Evolutionary conservation across 1,140 invertebrate species (phyloP).

Genomic region (Asbolus verrucosus): DNA sequence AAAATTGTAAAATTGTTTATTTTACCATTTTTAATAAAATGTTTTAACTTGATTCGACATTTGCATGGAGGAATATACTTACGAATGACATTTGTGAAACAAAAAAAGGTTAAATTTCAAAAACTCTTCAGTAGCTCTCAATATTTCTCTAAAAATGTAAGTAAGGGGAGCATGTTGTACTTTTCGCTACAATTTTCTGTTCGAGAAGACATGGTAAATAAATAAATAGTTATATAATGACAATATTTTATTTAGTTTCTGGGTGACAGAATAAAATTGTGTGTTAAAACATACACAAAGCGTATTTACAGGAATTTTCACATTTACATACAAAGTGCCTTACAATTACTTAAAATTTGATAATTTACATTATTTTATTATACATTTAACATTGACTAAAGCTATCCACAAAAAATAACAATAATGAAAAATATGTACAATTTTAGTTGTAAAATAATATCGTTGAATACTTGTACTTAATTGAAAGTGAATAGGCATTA

Average conservation of each 20-base stretch:
- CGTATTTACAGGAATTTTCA: conserved; percentile 47
- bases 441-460: conserved; percentile 42
- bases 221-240: conserved; percentile 43
- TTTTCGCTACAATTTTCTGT: too few species aligned
- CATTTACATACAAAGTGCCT: conserved; percentile 52
- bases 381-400: conserved; percentile 47
- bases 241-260: conserved; percentile 50
- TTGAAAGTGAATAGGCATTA: conserved; percentile 7
- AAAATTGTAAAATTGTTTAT: too few species aligned
- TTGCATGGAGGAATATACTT: too few species aligned
- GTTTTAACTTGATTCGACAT: too few species aligned
- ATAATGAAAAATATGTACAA: conserved; percentile 30
- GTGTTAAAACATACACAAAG: conserved; percentile 52
- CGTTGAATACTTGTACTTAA: conserved; percentile 25
- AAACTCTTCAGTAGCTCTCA: too few species aligned
- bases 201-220: too few species aligned
- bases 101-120: too few species aligned
- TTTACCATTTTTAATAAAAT: too few species aligned
- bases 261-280: conserved; percentile 46
- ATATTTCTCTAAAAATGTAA: too few species aligned
- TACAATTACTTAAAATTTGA: conserved; percentile 47
- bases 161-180: too few species aligned
- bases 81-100: too few species aligned
- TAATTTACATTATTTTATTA: conserved; percentile 50
- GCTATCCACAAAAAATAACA: conserved; percentile 43